Base-by-base conservation (phyloP, 2,797 vertebrate species). In the Gila robusta region DNA sequence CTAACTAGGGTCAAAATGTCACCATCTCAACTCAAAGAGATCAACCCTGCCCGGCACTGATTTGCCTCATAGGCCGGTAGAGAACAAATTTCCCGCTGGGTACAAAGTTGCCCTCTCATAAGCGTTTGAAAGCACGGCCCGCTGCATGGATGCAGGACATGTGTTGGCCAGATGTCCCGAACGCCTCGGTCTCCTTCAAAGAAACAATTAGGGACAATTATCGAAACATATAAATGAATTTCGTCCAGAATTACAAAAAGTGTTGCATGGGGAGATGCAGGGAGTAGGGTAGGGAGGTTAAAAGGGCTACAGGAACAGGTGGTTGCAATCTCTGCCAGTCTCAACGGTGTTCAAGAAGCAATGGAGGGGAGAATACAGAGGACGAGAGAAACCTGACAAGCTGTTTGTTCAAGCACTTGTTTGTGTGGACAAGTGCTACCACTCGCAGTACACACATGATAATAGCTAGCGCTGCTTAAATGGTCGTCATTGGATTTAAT, bases 171-270 rank as follows among this genome's bases (percentile, higher is more conserved):
- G 94, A 96, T 96, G 95, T 86, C 78, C 92, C 84, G 89, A 87
- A 1, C 85, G 92, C 89, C 91, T 89, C 28, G 26, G 72, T 83
- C 89, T 79, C 88, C 93, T 95, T 96, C 94, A 96, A 96, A 96
- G 94, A 94, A 95, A 94, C 94, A 95, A 96, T 96, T 96, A 96
- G 90, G 91, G 88, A 90, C 94, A 95, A 95, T 96, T 96, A 95
- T 95, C 85, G 91, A 91, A 92, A 95, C 94, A 92, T 95, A 95
- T 94, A 95, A 95, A 96, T 96, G 91, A 96, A 96, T 95, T 95
- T 95, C 86, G 93, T 95, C 93, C 92, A 93, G 90, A 93, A 95
- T 95, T 94, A 94, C 92, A 44, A 79, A 94, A 94, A 93, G 93
- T 94, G 94, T 92, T 88, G 92, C 86, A 89, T 47, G 78, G 70